A percentile compares a stretch with the other conserved stretches of the same genome.
Conservation (phyloP, 2,797 vertebrate genomes). For the Lagodon rhomboides region DNA sequence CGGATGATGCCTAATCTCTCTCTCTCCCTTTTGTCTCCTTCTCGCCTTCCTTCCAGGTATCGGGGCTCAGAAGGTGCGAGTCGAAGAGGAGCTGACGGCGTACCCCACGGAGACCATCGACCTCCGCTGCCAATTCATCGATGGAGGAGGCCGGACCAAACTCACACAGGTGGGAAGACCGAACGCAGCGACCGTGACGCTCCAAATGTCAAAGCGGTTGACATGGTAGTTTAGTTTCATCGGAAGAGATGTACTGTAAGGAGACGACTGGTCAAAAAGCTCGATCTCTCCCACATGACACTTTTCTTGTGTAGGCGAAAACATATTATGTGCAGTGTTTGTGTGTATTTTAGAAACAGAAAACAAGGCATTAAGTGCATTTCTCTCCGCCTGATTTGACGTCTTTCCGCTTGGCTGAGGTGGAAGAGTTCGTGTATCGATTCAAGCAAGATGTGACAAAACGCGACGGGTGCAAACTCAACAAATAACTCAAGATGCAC, state of each 20-base stretch:
- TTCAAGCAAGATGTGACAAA: background rate
- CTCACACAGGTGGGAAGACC: constrained; percentile 82
- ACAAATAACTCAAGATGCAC: background rate
- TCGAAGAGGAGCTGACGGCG: constrained; percentile 84
- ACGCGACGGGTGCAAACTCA: background rate
- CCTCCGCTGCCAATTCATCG: constrained; percentile 85
- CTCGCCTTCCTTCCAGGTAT: constrained; percentile 60
- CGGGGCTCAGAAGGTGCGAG: constrained; percentile 83
- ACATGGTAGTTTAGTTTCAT: background rate
- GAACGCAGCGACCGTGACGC: background rate
- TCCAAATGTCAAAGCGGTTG: background rate
- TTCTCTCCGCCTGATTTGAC: too few species aligned
- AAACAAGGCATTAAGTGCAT: too few species aligned
- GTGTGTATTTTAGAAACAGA: too few species aligned
- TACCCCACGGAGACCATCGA: constrained; percentile 80
- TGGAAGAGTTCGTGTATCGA: background rate
- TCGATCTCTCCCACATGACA: background rate
- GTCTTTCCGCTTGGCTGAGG: background rate
- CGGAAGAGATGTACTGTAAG: background rate
- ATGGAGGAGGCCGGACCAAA: constrained; percentile 75
- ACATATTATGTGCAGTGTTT: too few species aligned
- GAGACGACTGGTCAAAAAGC: background rate
- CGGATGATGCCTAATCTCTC: constrained; percentile 28
- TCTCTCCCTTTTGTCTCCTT: constrained; percentile 11
- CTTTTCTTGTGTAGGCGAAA: background rate